Conservation (phyloP, 2,888 invertebrate genomes). For the Drosophila greeni region DNA sequence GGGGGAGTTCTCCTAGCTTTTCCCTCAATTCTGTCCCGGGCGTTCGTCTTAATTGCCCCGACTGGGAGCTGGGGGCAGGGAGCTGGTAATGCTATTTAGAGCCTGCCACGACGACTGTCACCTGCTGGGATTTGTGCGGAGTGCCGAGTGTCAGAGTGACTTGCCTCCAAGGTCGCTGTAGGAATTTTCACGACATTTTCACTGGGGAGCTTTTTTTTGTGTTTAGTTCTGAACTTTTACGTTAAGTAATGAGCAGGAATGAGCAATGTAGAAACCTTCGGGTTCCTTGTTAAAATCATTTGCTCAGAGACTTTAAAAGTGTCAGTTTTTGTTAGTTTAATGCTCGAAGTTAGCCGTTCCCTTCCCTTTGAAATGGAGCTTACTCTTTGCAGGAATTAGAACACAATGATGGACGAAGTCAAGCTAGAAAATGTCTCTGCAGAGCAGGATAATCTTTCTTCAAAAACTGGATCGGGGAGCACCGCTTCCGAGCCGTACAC, state of each 20-base stretch:
- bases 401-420: neutral
- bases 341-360: neutral
- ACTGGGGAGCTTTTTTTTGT: neutral
- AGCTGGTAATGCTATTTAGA: slow-evolving; percentile 33
- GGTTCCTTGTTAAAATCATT: neutral
- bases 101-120: slow-evolving; percentile 44
- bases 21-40: slow-evolving; percentile 21
- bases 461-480: neutral
- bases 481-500: neutral
- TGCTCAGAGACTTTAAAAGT: neutral
- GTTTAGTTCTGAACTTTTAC: neutral
- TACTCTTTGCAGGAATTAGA: neutral
- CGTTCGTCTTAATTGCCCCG: slow-evolving; percentile 59
- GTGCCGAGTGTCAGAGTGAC: slow-evolving; percentile 21
- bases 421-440: no score
- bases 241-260: neutral
- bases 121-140: slow-evolving; percentile 41
- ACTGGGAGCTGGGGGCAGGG: slow-evolving; percentile 18
- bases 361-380: neutral
- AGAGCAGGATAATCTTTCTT: slow-evolving; percentile 72
- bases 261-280: no score
- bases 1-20: slow-evolving; percentile 10
- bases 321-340: neutral
- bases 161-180: slow-evolving; percentile 32
- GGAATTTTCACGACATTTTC: slow-evolving; percentile 22